Base-by-base conservation (phyloP, 1,140 invertebrate genomes). In the Telenomus remus region DNA sequence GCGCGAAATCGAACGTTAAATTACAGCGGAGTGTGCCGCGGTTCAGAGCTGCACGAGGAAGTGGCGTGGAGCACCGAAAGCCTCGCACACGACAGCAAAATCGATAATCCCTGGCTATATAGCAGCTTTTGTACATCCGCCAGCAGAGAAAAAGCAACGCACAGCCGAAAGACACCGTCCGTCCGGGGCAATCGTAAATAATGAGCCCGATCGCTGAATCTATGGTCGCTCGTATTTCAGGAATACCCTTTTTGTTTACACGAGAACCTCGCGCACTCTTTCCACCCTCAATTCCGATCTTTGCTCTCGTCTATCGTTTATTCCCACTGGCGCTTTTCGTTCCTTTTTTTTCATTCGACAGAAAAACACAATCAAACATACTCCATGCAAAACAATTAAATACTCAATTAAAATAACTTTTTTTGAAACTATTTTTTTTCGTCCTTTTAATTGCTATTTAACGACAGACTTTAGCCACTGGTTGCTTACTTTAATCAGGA, bases 1-100 rank as follows among this genome's bases (percentile, higher is more conserved):
- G 51, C 51, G 53, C 68, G 68, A 71, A 71, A 60, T 60, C 43
- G 56, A 69, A 60, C 56, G 55, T 42, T 59, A 69, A 69, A 71
- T 63, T 43, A 71, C 46, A 37, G 12, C 50, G 34, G 33, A 55
- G 42, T 55, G 61, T 64, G 50, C 11, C 61, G 15, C 33, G 35
- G 39, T 34, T 49, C 48, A 59, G 49, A 42, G 48, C 11, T 60
- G 56, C 65, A 60, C 66, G 43, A 70, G 66, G 66, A 70, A 70
- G 48, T 50, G 50, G 11, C 16, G 13, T 13, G 42, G 39, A 53
- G 50, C 60, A 54, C 43, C 51, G 53, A 53, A 12, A 46, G 63
- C 64, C 19, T 27, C 37, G 53, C 55, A 48, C 34, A 51, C 39
- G 34, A 54, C 49, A 50, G 55, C 43, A 61, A 63, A 71, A 71